phyloP scores from a whole-genome alignment of 2,113 vertebrate species.

The Nothobranchius kuhntae region DNA sequence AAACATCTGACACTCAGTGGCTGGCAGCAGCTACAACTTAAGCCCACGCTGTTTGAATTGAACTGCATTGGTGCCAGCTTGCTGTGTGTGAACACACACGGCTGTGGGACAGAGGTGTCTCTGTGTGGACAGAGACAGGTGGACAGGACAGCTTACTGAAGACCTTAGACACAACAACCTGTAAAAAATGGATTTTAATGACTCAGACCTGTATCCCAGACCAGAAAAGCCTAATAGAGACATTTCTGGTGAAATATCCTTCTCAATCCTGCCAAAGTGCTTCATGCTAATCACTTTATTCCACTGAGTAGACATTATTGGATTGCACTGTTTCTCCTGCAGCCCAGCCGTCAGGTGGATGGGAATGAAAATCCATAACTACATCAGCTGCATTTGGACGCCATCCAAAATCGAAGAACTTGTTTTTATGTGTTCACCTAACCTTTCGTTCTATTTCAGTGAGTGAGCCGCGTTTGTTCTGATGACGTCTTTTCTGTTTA shows the following conservation, averaged over 20 bases:
- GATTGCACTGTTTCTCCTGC: constrained; percentile 2
- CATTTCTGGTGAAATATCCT: background rate
- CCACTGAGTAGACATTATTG: background rate
- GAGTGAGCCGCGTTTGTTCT: background rate
- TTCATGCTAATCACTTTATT: background rate
- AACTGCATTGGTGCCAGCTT: no score
- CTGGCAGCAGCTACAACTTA: no score
- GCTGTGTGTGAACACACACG: no score
- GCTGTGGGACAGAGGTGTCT: no score
- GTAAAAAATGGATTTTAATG: no score
- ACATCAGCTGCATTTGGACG: background rate
- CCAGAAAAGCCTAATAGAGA: no score
- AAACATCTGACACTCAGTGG: no score
- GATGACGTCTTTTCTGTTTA: background rate
- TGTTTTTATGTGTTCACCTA: background rate
- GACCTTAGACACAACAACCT: no score
- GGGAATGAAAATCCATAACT: background rate
- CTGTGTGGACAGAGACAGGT: no score
- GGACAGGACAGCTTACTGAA: no score
- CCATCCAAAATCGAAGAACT: background rate
- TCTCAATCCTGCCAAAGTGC: background rate
- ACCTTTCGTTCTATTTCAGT: background rate
- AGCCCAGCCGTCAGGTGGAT: background rate
- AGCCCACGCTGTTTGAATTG: no score
- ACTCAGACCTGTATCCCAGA: no score